Evolutionary conservation across 64 coral and sea anemone species (phyloP).

Genomic region (Montipora efflorescens): DNA sequence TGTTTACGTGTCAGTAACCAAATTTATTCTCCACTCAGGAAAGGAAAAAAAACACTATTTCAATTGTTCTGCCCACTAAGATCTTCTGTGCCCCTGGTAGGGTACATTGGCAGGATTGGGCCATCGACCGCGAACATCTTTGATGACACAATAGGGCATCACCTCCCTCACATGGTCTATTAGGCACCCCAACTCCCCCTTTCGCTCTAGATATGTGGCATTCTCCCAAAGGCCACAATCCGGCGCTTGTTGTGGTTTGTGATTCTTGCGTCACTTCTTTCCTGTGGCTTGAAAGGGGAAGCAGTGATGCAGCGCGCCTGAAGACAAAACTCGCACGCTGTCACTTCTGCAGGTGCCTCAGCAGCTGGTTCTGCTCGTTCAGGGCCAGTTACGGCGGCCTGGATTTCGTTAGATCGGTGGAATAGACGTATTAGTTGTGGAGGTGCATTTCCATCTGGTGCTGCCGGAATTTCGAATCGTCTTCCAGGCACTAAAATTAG

Average conservation of each 20-base stretch:
- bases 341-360: neutral
- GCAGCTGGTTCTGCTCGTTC: neutral
- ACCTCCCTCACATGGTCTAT: slow-evolving; percentile 44
- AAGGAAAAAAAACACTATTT: too few relatives aligned
- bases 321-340: neutral
- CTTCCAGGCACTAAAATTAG: too few relatives aligned
- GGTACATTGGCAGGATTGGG: slow-evolving; percentile 3
- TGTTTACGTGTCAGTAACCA: too few relatives aligned
- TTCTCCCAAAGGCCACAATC: neutral
- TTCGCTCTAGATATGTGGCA: neutral
- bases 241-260: slow-evolving; percentile 15
- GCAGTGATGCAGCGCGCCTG: neutral
- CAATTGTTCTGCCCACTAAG: too few relatives aligned
- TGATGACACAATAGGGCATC: neutral
- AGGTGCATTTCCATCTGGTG: too few relatives aligned
- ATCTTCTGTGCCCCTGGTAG: slow-evolving; percentile 9
- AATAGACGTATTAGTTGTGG: too few relatives aligned
- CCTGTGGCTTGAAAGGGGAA: neutral
- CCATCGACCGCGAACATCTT: slow-evolving; percentile 21
- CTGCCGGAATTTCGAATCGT: too few relatives aligned
- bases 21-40: too few relatives aligned
- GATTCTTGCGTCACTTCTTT: neutral
- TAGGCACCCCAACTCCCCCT: neutral
- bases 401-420: too few relatives aligned
- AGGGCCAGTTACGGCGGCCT: neutral